These are phyloP conservation scores for Silurus meridionalis DNA, from an alignment of 2,113 vertebrate genomes.

Conservation along the genomic window DNA sequence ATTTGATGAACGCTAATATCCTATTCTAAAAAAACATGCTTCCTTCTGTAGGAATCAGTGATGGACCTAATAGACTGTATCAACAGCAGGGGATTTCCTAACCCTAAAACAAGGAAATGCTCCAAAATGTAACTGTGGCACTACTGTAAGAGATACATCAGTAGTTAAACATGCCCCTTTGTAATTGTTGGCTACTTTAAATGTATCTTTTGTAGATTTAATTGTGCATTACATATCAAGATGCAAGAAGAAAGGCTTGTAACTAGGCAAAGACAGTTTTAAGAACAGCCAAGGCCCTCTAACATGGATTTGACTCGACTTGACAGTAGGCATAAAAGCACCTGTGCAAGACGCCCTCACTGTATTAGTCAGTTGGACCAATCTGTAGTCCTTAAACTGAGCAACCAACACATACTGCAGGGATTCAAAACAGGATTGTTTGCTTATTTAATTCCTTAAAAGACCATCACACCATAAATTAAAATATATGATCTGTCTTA, in stretches of 20 bases:
- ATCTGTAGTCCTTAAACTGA: constrained; percentile 1
- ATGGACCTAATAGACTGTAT: neutral
- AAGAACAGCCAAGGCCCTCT: constrained; percentile 45
- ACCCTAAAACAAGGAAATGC: too few species aligned
- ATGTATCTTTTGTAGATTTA: neutral
- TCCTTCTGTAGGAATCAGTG: neutral
- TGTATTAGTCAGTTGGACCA: constrained; percentile 33
- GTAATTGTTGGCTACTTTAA: neutral
- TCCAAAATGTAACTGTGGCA: neutral
- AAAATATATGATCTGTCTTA: neutral
- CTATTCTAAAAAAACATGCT: neutral
- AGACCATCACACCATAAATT: neutral
- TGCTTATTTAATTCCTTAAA: neutral
- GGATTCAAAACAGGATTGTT: neutral
- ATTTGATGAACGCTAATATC: neutral
- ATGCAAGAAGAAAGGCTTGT: neutral
- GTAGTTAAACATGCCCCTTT: neutral
- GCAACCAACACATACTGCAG: constrained; percentile 9
- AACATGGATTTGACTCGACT: constrained; percentile 60
- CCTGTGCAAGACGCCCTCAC: constrained; percentile 33
- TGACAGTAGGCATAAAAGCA: constrained; percentile 58
- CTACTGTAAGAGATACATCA: neutral
- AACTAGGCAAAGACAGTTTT: neutral
- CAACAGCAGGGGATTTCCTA: neutral
- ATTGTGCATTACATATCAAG: neutral